Conservation (phyloP, 2,113 vertebrate species). For the Microtus ochrogaster region DNA sequence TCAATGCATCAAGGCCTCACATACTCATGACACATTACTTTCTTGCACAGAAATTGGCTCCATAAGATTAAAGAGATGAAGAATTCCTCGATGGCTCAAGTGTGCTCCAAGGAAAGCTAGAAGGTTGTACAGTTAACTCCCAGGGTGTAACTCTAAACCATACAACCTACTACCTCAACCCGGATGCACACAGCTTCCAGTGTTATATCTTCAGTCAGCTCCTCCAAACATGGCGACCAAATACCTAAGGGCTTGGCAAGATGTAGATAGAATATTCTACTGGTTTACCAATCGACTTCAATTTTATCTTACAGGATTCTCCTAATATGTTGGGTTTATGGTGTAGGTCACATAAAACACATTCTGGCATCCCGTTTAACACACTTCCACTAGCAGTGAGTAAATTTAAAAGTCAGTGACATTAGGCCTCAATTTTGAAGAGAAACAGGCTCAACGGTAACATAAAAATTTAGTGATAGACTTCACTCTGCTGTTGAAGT, state of each 20-base stretch:
- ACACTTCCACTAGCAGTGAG: background rate
- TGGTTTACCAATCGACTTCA: constrained; percentile 44
- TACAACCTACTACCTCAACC: constrained; percentile 99
- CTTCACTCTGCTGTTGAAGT: constrained; percentile 43
- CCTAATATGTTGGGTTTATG: constrained; percentile 3
- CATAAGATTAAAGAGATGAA: constrained; percentile 85
- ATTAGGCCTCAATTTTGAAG: constrained; percentile 29
- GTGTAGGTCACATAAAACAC: background rate
- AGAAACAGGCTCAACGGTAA: background rate
- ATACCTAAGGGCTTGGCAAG: constrained; percentile 72
- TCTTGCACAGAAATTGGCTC: constrained; percentile 84
- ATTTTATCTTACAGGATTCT: background rate
- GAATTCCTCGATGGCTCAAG: constrained; percentile 94
- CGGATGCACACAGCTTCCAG: constrained; percentile 97
- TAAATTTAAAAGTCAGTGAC: constrained; percentile 24
- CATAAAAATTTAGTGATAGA: background rate
- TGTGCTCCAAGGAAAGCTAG: constrained; percentile 99
- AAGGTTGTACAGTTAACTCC: constrained; percentile 99
- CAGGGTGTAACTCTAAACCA: constrained; percentile 99
- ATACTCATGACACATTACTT: constrained; percentile 86
- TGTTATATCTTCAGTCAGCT: constrained; percentile 87
- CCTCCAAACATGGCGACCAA: constrained; percentile 84
- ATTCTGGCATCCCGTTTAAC: background rate
- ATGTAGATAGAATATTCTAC: constrained; percentile 59
- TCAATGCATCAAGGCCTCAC: constrained; percentile 76